Evolutionary conservation across 2,888 invertebrate genomes (phyloP), one percentile per base, ranked within the genome.

Genomic region (Mythimna pallens): DNA sequence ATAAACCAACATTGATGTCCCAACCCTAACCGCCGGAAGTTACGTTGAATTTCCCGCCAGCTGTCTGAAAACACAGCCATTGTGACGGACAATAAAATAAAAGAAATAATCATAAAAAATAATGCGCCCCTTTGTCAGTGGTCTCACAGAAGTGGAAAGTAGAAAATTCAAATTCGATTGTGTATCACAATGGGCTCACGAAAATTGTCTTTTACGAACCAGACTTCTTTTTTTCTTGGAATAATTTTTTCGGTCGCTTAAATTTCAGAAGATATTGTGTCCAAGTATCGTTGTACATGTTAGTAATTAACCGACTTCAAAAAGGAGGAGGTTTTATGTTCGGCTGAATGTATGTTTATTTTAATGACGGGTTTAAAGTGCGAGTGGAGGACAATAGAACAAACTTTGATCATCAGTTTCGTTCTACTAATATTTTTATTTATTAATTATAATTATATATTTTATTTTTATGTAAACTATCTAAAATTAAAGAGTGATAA

Each of bases 51-150:
- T 79, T 76, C 67, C 83, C 65, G 61, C 74, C 75, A 61, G 81
- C 86, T 78, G 87, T 77, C 76, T 82, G 67, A 70, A 78, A 67
- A 74, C 80, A 69, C 73, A 76, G 78, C 88, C 87, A 89, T 90
- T 89, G 87, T 89, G 88, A 84, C 81, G 75, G 83, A 89, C 89
- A 90, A 90, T 89, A 89, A 90, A 92, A 92, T 90, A 92, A 93
- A 92, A 91, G 89, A 91, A 92, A 92, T 91, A 92, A 92, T 91
- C 86, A 92, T 92, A 92, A 92, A 92, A 91, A 91, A 91, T 91
- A 92, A 93, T 89, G 88, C 78, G 79, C 84, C 86, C 88, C 88
- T 90, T 90, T 90, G 89, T 89, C 81, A 75, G 67, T 71, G 70
- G 81, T 83, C 78, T 36, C 65, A 70, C 63, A 84, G 83, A 77